phyloP scores from a whole-genome alignment of 1,140 invertebrate species.

The Drosophila ironensis region DNA sequence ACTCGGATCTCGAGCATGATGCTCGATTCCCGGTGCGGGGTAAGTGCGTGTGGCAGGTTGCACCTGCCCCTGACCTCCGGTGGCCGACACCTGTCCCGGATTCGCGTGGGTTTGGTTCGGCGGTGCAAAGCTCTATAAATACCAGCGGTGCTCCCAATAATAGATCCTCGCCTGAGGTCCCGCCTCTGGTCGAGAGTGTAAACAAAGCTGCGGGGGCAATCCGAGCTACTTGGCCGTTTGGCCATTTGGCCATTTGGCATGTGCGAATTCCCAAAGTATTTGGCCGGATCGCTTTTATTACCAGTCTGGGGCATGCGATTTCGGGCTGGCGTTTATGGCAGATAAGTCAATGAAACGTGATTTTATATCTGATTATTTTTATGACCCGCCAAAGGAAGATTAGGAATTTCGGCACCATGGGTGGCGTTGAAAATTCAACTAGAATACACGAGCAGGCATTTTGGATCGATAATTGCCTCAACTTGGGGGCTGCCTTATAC shows the following conservation, averaged over 20 bases:
- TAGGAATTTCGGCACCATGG: background rate
- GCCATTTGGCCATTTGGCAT: conserved; percentile 17
- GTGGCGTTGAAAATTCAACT: background rate
- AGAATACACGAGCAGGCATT: no score
- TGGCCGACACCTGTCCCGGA: background rate
- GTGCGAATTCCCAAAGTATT: conserved; percentile 35
- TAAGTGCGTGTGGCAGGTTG: conserved; percentile 54
- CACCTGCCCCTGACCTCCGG: background rate
- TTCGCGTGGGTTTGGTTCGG: background rate
- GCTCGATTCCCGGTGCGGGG: conserved; percentile 72
- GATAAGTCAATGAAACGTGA: conserved; percentile 32
- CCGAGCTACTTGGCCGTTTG: background rate
- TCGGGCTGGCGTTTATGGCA: conserved; percentile 13
- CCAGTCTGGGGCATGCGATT: conserved; percentile 9
- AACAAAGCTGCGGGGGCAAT: conserved; percentile 33
- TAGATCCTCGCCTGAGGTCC: conserved; percentile 33
- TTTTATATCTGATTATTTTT: conserved; percentile 9
- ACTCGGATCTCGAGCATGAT: conserved; percentile 52
- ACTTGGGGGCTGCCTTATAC: no score
- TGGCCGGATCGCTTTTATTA: conserved; percentile 12
- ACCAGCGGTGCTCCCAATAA: conserved; percentile 48
- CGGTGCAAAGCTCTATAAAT: conserved; percentile 40
- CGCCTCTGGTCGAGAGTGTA: conserved; percentile 24
- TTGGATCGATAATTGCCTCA: no score
- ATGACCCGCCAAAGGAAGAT: background rate